A percentile compares a stretch with the other conserved stretches of the same genome.
These are phyloP conservation scores for Denticeps clupeoides DNA, from an alignment of 2,797 vertebrate species.

Conservation along the genomic window DNA sequence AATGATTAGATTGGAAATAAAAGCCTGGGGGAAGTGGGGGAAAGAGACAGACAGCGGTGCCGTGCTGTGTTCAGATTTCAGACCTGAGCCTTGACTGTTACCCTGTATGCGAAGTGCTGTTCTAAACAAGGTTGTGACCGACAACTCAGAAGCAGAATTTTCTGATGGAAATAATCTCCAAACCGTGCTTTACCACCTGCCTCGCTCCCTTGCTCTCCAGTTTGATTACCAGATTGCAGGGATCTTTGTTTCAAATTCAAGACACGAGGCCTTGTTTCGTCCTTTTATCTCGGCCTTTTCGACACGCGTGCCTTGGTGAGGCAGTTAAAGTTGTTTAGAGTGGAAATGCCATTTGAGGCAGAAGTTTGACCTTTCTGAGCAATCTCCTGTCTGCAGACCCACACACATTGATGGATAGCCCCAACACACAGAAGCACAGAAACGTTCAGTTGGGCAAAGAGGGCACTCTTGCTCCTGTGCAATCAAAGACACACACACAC, in stretches of 20 bases:
- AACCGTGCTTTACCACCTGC: neutral
- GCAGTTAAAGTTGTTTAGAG: conserved; percentile 38
- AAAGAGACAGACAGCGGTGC: too few relatives aligned
- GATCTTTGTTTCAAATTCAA: conserved; percentile 27
- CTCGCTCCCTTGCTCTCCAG: neutral
- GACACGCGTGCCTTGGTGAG: conserved; percentile 19
- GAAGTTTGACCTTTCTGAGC: conserved; percentile 35
- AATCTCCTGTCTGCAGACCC: conserved; percentile 28
- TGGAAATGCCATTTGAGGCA: conserved; percentile 38
- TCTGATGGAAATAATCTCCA: too few relatives aligned
- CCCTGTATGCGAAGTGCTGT: too few relatives aligned
- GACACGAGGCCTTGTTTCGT: conserved; percentile 8
- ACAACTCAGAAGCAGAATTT: too few relatives aligned
- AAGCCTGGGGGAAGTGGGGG: too few relatives aligned
- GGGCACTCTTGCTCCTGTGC: neutral
- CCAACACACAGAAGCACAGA: conserved; percentile 6
- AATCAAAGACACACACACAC: conserved; percentile 6
- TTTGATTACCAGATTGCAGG: conserved; percentile 21
- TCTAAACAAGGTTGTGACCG: too few relatives aligned
- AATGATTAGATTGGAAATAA: too few relatives aligned
- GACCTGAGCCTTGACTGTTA: too few relatives aligned
- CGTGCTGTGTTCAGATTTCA: too few relatives aligned
- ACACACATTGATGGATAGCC: conserved; percentile 31
- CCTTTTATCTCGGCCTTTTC: conserved; percentile 24
- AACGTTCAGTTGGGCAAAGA: conserved; percentile 2